Conservation (phyloP, 2,888 invertebrate species). For the Ennomos quercinarius region DNA sequence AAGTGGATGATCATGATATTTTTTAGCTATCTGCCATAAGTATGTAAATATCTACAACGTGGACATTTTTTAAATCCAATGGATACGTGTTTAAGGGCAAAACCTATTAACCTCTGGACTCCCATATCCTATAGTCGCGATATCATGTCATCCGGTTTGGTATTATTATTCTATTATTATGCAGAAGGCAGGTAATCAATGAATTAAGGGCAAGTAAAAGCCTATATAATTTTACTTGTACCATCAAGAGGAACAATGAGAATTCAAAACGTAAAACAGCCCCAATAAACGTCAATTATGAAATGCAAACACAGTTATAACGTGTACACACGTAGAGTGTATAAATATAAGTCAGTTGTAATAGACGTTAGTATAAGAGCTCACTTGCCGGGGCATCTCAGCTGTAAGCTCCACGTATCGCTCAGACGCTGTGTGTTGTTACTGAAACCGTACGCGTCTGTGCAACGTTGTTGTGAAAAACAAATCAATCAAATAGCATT, state of each 20-base stretch:
- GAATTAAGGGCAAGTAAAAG: too few relatives aligned
- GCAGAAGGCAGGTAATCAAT: too few relatives aligned
- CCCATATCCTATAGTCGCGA: too few relatives aligned
- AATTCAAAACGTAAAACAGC: neutral
- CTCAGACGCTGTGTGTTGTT: neutral
- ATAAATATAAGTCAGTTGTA: slow-evolving; percentile 35
- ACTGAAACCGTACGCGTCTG: slow-evolving; percentile 1
- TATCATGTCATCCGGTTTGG: too few relatives aligned
- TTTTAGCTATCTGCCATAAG: too few relatives aligned
- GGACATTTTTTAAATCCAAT: too few relatives aligned
- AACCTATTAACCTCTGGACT: too few relatives aligned
- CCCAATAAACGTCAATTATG: slow-evolving; percentile 20
- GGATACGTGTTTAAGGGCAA: too few relatives aligned
- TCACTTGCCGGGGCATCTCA: slow-evolving; percentile 12
- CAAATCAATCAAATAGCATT: neutral
- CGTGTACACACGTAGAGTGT: slow-evolving; percentile 22
- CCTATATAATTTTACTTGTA: too few relatives aligned
- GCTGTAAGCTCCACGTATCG: slow-evolving; percentile 10
- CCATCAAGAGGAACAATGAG: slow-evolving; percentile 1
- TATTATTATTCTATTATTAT: too few relatives aligned
- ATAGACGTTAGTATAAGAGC: slow-evolving; percentile 9
- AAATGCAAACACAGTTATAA: slow-evolving; percentile 29
- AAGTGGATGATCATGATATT: too few relatives aligned
- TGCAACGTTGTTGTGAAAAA: slow-evolving; percentile 1
- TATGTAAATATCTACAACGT: too few relatives aligned